Conservation (phyloP, 2,888 invertebrate species). For the Fabriciana adippe region DNA sequence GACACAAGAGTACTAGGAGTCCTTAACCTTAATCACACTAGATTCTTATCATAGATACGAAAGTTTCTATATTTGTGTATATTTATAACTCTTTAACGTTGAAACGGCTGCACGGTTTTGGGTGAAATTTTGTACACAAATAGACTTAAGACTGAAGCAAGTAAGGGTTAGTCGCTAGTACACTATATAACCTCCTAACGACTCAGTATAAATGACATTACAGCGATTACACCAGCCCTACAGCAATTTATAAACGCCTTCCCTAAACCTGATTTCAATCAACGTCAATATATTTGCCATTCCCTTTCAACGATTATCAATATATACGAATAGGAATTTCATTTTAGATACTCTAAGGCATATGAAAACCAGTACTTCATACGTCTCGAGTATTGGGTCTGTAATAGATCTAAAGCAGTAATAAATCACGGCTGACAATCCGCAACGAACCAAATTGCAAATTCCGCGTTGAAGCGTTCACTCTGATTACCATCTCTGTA, state of each 20-base stretch:
- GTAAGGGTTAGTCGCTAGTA: no score
- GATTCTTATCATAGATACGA: no score
- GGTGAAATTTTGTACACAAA: no score
- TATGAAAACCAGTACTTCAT: conserved; percentile 20
- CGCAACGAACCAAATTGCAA: conserved; percentile 53
- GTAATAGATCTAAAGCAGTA: conserved; percentile 36
- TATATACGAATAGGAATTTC: conserved; percentile 15
- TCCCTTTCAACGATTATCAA: conserved; percentile 16
- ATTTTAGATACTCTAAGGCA: conserved; percentile 20
- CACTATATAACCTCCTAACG: no score
- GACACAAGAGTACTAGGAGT: no score
- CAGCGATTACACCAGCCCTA: no score
- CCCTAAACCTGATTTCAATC: conserved; percentile 7
- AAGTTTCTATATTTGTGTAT: no score
- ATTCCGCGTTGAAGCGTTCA: conserved; percentile 51
- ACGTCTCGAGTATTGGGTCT: conserved; percentile 21
- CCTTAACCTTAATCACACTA: no score
- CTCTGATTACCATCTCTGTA: conserved; percentile 45
- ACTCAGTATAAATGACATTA: no score
- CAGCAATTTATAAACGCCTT: neutral
- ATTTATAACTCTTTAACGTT: no score
- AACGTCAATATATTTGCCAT: conserved; percentile 9
- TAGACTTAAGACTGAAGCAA: no score
- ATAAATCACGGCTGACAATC: conserved; percentile 41
- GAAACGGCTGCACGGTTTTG: no score